Conservation (phyloP, 2,113 vertebrate genomes). For the Antigone vipio region DNA sequence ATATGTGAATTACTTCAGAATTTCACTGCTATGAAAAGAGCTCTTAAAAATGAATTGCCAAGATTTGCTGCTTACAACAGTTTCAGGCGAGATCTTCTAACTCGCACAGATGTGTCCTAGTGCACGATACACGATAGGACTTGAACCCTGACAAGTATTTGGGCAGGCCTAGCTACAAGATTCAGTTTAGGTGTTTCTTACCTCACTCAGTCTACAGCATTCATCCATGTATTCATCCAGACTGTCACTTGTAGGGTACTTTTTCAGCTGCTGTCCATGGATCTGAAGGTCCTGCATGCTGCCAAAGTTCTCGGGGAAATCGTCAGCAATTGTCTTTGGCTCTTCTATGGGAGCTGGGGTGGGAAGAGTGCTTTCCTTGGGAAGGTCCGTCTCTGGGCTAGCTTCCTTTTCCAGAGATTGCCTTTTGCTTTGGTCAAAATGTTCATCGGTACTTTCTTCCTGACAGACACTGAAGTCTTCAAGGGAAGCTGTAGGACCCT, state of each 20-base stretch:
- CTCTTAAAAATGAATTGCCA: neutral
- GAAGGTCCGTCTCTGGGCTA: neutral
- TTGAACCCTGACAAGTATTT: neutral
- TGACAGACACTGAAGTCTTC: conserved; percentile 5
- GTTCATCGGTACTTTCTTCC: conserved; percentile 18
- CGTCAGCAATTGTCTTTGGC: neutral
- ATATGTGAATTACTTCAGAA: neutral
- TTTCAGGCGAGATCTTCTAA: neutral
- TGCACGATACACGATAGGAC: neutral
- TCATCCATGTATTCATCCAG: conserved; percentile 88
- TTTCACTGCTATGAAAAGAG: neutral
- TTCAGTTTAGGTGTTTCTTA: conserved; percentile 50
- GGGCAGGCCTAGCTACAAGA: neutral
- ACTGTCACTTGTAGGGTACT: conserved; percentile 77
- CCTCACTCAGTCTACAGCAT: conserved; percentile 87
- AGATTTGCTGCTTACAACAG: neutral
- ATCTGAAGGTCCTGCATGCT: conserved; percentile 46
- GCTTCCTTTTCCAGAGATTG: neutral
- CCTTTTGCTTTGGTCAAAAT: neutral
- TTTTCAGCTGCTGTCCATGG: conserved; percentile 65
- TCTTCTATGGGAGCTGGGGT: conserved; percentile 32
- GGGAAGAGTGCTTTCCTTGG: neutral
- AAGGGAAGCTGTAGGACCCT: neutral
- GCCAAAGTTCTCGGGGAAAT: conserved; percentile 36
- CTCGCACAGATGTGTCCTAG: neutral